phyloP scores from a whole-genome alignment of 2,888 invertebrate species.

The Beris morrisii region DNA sequence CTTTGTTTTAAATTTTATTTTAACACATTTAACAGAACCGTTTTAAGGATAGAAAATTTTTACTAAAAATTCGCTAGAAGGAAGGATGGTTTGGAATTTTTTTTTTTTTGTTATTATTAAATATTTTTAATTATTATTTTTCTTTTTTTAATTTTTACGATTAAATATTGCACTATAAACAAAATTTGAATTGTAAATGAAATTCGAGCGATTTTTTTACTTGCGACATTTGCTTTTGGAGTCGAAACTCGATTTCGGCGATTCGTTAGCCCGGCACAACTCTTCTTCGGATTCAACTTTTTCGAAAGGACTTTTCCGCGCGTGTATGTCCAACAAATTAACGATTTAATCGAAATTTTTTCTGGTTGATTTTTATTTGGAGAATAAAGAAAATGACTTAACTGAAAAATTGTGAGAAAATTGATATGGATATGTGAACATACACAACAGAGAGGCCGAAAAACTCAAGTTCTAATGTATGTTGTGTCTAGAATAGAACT shows the following conservation, averaged over 20 bases:
- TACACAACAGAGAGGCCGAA: slow-evolving; percentile 39
- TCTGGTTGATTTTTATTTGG: not conserved
- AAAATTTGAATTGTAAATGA: too few relatives aligned
- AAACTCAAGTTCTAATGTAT: slow-evolving; percentile 40
- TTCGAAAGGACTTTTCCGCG: slow-evolving; percentile 18
- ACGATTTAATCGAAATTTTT: not conserved
- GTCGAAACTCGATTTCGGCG: slow-evolving; percentile 5
- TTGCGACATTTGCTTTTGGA: slow-evolving; percentile 17
- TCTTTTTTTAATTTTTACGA: too few relatives aligned
- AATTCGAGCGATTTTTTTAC: too few relatives aligned
- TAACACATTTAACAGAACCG: slow-evolving; percentile 10
- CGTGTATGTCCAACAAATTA: slow-evolving; percentile 4
- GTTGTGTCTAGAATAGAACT: slow-evolving; percentile 40
- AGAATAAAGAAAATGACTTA: slow-evolving; percentile 28
- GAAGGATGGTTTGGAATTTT: slow-evolving; percentile 7
- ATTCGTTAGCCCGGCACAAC: slow-evolving; percentile 2
- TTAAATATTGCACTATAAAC: too few relatives aligned
- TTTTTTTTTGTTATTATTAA: too few relatives aligned
- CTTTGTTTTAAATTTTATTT: slow-evolving; percentile 12
- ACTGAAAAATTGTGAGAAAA: slow-evolving; percentile 36
- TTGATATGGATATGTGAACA: slow-evolving; percentile 39
- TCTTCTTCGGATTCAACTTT: slow-evolving; percentile 5
- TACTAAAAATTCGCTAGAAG: slow-evolving; percentile 28
- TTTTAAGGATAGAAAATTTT: slow-evolving; percentile 10
- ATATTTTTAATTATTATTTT: too few relatives aligned